Percentiles rank a stretch among this genome's conserved stretches.
phyloP scores from a whole-genome alignment of 1,140 invertebrate species.

The Mactra quadrangularis region DNA sequence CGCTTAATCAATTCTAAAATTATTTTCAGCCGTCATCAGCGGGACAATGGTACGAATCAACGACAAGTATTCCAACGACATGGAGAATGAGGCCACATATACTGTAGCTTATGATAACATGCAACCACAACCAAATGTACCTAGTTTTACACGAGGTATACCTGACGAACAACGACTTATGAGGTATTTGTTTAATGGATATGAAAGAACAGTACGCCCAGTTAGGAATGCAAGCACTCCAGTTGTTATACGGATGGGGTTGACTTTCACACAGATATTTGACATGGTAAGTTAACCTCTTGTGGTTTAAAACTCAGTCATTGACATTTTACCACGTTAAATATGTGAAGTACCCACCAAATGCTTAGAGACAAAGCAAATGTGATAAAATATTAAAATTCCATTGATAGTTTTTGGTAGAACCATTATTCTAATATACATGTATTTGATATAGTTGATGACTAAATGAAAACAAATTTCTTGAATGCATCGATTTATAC shows the following conservation, averaged over 20 bases:
- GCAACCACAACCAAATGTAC: neutral
- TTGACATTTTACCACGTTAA: too few species aligned
- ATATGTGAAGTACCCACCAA: too few species aligned
- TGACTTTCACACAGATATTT: slow-evolving; percentile 83
- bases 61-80: neutral
- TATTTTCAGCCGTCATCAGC: slow-evolving; percentile 7
- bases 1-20: neutral
- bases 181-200: slow-evolving; percentile 85
- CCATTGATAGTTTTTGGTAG: too few species aligned
- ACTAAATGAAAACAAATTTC: too few species aligned
- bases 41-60: neutral
- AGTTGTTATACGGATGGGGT: slow-evolving; percentile 81
- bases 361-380: too few species aligned
- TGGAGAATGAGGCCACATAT: slow-evolving; percentile 1
- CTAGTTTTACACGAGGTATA: slow-evolving; percentile 28
- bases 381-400: too few species aligned
- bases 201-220: slow-evolving; percentile 94
- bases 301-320: too few species aligned
- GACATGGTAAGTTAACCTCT: slow-evolving; percentile 87
- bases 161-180: slow-evolving; percentile 80
- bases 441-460: too few species aligned
- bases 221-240: slow-evolving; percentile 82
- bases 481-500: too few species aligned
- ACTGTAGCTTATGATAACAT: neutral
- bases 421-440: too few species aligned